Evolutionary conservation across 2,113 vertebrate species (phyloP), one percentile per base, ranked within the genome.

Genomic region (Xiphophorus hellerii): DNA sequence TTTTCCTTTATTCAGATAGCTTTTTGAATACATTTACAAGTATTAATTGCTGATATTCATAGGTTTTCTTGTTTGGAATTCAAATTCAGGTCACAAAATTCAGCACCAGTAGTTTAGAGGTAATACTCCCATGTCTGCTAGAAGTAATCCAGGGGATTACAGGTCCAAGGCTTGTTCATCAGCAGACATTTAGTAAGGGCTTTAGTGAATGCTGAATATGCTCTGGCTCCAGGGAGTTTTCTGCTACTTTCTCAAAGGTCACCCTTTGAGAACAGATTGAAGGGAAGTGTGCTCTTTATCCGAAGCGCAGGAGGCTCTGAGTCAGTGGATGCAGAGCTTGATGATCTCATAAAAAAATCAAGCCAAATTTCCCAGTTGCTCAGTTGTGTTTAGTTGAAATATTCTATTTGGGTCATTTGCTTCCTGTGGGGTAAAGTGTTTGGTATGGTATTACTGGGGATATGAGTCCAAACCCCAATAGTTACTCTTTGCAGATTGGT

Each of bases 281-380:
- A 90, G 84, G 85, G 83, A 90, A 89, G 75, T 74, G 73, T 90
- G 88, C 82, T 87, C 87, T 93, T 91, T 92, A 89, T 90, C 87
- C 77, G 74, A 71, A 68, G 84, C 73, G 6, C 77, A 85, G 72
- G 76, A 84, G 84, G 78, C 66, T 60, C 82, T 90, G 90, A 90
- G 80, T 89, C 90, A 92, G 83, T 80, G 77, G 82, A 88, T 1
- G 69, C n/a, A 58, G 65, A 79, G 81, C 81, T 84, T 87, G 86
- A 89, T 84, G 87, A 90, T 33, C 83, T 91, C 83, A 91, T 84
- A 85, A 28, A 28, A 88, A 42, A 87, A 88, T 72, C 81, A 37
- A 81, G 85, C 82, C 75, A 87, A 91, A 87, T 82, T 71, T 68
- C 71, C 9, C 76, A 78, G 88, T 90, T 87, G 86, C 77, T 84